phyloP scores from a whole-genome alignment of 1,140 invertebrate genomes.

The Tetramorium alpestre region DNA sequence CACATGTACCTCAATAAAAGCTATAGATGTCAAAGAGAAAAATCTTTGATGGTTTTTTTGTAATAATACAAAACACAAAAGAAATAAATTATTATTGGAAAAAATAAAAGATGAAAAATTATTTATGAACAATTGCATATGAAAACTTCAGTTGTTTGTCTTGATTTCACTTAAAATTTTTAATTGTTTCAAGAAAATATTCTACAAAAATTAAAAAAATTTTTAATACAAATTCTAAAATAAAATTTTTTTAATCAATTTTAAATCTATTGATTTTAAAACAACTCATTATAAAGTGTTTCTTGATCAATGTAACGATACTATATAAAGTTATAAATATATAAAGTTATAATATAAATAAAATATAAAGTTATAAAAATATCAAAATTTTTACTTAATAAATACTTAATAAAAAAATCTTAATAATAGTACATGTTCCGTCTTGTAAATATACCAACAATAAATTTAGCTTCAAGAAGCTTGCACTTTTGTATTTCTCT shows the following conservation, averaged over 20 bases:
- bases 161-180: background rate
- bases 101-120: background rate
- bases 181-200: background rate
- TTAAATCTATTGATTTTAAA: background rate
- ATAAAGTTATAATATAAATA: background rate
- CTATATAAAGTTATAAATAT: background rate
- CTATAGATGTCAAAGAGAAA: background rate
- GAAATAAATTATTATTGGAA: background rate
- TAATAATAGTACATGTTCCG: background rate
- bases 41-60: background rate
- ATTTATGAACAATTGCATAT: conserved; percentile 21
- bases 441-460: background rate
- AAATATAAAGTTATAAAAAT: background rate
- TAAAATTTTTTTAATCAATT: background rate
- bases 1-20: background rate
- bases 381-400: background rate
- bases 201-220: background rate
- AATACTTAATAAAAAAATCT: background rate
- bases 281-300: background rate
- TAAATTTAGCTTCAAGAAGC: background rate
- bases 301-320: background rate
- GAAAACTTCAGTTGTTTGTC: conserved; percentile 6
- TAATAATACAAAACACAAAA: background rate
- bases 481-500: background rate
- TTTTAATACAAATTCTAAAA: background rate